Base-by-base conservation (phyloP, 2,797 vertebrate species). In the Oreochromis mossambicus region DNA sequence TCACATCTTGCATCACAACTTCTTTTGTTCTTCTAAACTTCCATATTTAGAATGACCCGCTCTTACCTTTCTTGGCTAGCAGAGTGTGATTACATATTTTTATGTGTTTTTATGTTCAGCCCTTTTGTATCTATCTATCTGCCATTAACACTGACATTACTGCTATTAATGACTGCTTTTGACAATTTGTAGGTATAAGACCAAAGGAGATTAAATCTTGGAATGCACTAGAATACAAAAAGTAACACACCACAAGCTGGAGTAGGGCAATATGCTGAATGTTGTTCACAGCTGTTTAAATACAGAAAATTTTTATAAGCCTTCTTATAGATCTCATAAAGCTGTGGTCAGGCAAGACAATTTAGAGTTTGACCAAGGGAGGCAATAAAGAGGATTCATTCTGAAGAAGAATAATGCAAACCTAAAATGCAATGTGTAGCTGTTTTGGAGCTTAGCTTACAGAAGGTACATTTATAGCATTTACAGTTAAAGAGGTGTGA, bases 241-340 rank as follows among this genome's bases (percentile, higher is more conserved):
- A 56, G 43, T 43, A 78, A 77, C 77, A 29, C 78, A 79, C 70
- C 78, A 26, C 46, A 66, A 87, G 85, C 75, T 63, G 32, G 32
- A 68, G n/a, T 68, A 41, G n/a, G 38, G 8, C 36, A 68, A 43
- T 68, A 15, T 68, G 14, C 43, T 52, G n/a, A n/a, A 34, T 80
- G 80, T 43, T 54, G 54, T 43, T 41, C 14, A 32, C 51, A 79
- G 76, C 55, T 68, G 36, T 58, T 82, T 68, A 26, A 86, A 56
- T 87, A 82, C n/a, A 14, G 29, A 82, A 85, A 83, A 88, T 86
- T 87, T 83, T 50, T 88, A 58, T 83, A 89, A 86, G 68, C 78
- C 75, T 14, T 6, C 79, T 68, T 34, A 78, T 46, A 84, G 83
- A 87, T 75, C 78, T 58, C 81, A 80, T 12, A 87, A 85, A 79